Base-by-base conservation (phyloP, 2,113 vertebrate genomes). In the Triplophysa siluroides region DNA sequence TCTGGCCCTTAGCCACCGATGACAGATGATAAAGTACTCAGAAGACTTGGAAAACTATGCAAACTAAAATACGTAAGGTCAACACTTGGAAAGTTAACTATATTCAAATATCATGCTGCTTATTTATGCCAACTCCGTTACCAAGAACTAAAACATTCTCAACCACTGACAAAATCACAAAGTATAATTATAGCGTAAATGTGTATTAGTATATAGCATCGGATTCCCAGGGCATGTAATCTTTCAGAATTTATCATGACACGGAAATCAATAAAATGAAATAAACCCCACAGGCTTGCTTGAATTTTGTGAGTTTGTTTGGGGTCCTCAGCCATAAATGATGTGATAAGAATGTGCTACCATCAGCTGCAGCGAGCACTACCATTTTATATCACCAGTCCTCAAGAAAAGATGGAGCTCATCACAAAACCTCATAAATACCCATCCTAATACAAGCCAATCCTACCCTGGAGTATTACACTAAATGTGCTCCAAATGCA, bases 181-280 rank as follows among this genome's bases (percentile, higher is more conserved):
- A 43, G 9, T 43, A 43, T 14, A 52, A 3, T 50, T 16, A 52
- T 52, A 52, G 3, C 13, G 16, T 52, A 52, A 16, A 52, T 52
- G 8, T 52, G 14, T 52, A 18, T 52, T 52, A 18, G 3, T 52
- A 5, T 52, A 61, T 43, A 2, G 12, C 56, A 29, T 60, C 29
- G 41, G 52, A 21, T 73, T 24, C 13, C 21, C n/a, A 75, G 72
- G 41, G 23, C 21, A 63, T 75, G 58, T 75, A 13, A 63, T 75
- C 50, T 43, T 63, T 75, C 72, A 63, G 45, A 47, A 47, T 16
- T 63, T 23, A 62, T 47, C 21, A 63, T 75, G 72, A 75, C 72
- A 74, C 33, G 62, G 19, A 47, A 75, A 75, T 75, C 41, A 75
- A 75, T 75, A 3, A 63, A 75, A 7, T 75, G 56, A 26, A 75